Evolutionary conservation across 2,113 vertebrate genomes (phyloP).

Genomic region (Trinectes maculatus): DNA sequence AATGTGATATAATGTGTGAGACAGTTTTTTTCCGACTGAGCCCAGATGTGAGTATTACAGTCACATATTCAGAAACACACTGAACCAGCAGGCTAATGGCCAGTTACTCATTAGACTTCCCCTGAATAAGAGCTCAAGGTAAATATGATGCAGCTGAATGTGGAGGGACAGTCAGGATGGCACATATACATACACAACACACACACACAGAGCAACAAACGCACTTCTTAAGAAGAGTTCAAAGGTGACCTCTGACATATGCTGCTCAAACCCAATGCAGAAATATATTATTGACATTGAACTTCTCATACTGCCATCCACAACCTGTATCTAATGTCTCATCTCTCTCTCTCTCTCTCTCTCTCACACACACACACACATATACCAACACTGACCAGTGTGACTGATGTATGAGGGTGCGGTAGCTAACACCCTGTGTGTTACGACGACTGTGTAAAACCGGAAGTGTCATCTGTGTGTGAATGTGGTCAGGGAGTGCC

Average conservation of each 20-base stretch:
- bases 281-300: background rate
- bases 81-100: no score
- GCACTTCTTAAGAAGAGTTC: no score
- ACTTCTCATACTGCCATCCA: constrained; percentile 21
- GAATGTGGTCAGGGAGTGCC: background rate
- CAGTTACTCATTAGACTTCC: no score
- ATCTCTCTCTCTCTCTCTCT: constrained; percentile 18
- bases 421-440: constrained; percentile 46
- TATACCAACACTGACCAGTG: constrained; percentile 12
- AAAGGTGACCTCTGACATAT: background rate
- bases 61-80: no score
- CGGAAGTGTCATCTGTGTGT: constrained; percentile 37
- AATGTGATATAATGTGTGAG: no score
- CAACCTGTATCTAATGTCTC: no score
- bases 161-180: background rate
- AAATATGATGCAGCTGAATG: background rate
- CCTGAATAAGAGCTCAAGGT: no score
- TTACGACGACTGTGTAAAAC: constrained; percentile 37
- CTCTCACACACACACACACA: constrained; percentile 2
- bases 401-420: constrained; percentile 43
- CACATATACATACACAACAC: background rate
- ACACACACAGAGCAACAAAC: no score
- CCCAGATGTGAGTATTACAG: no score
- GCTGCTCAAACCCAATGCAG: constrained; percentile 9
- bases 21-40: no score